A percentile compares a stretch with the other conserved stretches of the same genome.
phyloP scores from a whole-genome alignment of 2,797 vertebrate genomes.

The Trematomus bernacchii region DNA sequence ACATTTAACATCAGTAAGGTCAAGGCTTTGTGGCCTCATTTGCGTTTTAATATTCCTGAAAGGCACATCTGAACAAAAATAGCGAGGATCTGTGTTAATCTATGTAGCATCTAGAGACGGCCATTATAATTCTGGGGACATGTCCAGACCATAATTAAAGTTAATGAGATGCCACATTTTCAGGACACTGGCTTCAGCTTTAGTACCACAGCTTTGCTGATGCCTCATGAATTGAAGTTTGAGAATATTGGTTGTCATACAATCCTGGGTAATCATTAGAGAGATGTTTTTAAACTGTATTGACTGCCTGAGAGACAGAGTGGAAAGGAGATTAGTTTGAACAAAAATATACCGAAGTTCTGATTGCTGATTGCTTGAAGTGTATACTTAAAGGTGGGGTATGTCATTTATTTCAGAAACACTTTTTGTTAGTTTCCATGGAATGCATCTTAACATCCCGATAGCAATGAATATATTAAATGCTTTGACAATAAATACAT shows the following conservation, averaged over 20 bases:
- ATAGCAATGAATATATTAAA: too few species aligned
- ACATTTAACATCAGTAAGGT: slow-evolving; percentile 46
- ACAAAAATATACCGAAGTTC: not conserved
- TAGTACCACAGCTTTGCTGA: slow-evolving; percentile 43
- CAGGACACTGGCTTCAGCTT: slow-evolving; percentile 62
- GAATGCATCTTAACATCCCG: too few species aligned
- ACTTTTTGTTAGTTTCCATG: too few species aligned
- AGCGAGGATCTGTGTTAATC: slow-evolving; percentile 76
- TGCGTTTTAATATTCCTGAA: slow-evolving; percentile 67
- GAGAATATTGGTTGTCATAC: slow-evolving; percentile 12
- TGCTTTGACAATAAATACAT: too few species aligned
- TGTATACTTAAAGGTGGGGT: not conserved
- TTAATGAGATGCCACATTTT: slow-evolving; percentile 82
- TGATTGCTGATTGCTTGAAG: slow-evolving; percentile 19
- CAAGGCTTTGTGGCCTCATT: slow-evolving; percentile 62
- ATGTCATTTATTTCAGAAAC: too few species aligned
- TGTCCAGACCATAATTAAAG: slow-evolving; percentile 81
- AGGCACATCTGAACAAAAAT: slow-evolving; percentile 79
- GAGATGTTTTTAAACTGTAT: slow-evolving; percentile 28
- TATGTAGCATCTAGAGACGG: slow-evolving; percentile 56
- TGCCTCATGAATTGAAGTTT: slow-evolving; percentile 48
- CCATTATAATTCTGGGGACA: slow-evolving; percentile 74
- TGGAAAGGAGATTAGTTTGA: slow-evolving; percentile 21
- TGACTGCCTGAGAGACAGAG: slow-evolving; percentile 23
- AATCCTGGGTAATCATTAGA: slow-evolving; percentile 40